Evolutionary conservation across 2,113 vertebrate species (phyloP).

Genomic region (Ammodytes dubius): DNA sequence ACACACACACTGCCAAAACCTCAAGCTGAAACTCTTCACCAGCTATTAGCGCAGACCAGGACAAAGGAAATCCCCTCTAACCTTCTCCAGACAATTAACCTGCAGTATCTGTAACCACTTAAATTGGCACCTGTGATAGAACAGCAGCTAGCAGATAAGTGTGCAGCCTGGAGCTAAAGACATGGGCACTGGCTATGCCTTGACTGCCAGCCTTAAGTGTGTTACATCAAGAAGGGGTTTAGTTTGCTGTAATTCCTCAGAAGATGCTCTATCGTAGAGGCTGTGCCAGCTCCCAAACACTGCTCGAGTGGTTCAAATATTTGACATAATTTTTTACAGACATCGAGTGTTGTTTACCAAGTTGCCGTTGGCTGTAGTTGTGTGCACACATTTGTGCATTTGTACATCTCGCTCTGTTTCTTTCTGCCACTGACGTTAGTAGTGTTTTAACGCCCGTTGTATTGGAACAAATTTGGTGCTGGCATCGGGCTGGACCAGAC

Average conservation of each 20-base stretch:
- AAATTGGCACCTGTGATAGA: constrained; percentile 54
- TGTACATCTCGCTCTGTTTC: constrained; percentile 12
- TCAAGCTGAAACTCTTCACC: constrained; percentile 30
- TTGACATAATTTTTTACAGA: constrained; percentile 41
- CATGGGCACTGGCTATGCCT: constrained; percentile 19
- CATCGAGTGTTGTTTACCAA: constrained; percentile 36
- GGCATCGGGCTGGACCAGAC: constrained; percentile 66
- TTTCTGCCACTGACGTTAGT: constrained; percentile 48
- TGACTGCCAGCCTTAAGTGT: constrained; percentile 13
- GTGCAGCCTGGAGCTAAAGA: constrained; percentile 42
- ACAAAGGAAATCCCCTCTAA: constrained; percentile 46
- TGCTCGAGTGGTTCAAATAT: constrained; percentile 50
- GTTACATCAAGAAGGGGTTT: constrained; percentile 28
- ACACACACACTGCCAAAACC: constrained; percentile 10
- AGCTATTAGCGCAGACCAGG: constrained; percentile 12
- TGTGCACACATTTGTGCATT: constrained; percentile 4
- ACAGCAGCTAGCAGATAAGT: constrained; percentile 36
- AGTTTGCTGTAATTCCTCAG: constrained; percentile 39
- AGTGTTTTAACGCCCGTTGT: constrained; percentile 22
- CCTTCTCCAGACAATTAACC: constrained; percentile 44
- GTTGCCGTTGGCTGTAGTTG: constrained; percentile 16
- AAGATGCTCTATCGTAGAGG: constrained; percentile 38
- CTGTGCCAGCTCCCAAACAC: constrained; percentile 44
- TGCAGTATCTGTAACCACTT: constrained; percentile 36
- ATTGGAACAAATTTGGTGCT: constrained; percentile 50